Percentiles rank a stretch among this genome's conserved stretches.
phyloP scores from a whole-genome alignment of 2,113 vertebrate genomes.

The Prietella phreatophila region DNA sequence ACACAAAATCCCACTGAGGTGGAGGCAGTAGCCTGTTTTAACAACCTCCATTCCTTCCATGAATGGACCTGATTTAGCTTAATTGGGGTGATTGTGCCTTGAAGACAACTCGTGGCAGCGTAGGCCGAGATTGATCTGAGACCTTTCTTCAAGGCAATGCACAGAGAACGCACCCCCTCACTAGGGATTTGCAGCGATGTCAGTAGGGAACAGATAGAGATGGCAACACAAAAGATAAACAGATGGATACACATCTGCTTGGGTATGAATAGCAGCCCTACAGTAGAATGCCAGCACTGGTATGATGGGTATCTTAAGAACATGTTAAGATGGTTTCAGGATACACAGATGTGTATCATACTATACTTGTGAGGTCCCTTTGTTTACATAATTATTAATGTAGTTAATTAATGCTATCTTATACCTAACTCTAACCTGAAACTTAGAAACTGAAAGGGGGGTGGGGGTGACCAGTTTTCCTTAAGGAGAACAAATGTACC shows the following conservation, averaged over 20 bases:
- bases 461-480: too few relatives aligned
- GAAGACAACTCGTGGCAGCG: constrained; percentile 29
- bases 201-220: neutral
- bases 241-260: constrained; percentile 47
- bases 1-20: neutral
- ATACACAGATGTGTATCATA: neutral
- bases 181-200: constrained; percentile 15
- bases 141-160: constrained; percentile 23
- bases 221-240: constrained; percentile 23
- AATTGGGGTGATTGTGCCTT: constrained; percentile 43
- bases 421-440: neutral
- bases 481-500: neutral
- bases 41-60: constrained; percentile 17
- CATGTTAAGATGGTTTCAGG: constrained; percentile 31
- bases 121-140: constrained; percentile 30
- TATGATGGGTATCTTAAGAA: constrained; percentile 22
- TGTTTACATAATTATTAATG: neutral
- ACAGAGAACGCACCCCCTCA: constrained; percentile 31
- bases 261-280: constrained; percentile 37
- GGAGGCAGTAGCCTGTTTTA: constrained; percentile 19
- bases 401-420: neutral
- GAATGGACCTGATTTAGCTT: constrained; percentile 46
- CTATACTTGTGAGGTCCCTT: neutral
- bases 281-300: constrained; percentile 29
- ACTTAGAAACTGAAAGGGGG: neutral